Conservation (phyloP, 92 coral and sea anemone genomes). For the Meandrina meandrites region DNA sequence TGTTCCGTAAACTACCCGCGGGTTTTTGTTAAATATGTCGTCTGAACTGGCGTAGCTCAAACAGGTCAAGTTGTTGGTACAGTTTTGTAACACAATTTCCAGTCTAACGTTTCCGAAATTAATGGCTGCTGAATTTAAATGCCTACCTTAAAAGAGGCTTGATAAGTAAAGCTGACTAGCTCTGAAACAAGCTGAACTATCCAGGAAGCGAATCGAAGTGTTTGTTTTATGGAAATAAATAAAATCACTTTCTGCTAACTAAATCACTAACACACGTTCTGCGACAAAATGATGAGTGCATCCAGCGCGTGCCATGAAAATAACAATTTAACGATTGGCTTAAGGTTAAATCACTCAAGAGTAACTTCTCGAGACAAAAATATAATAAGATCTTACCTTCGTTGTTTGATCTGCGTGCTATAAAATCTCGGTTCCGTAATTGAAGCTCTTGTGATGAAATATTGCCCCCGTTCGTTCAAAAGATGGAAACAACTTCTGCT, state of each 20-base stretch:
- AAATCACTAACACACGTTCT: not conserved
- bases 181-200: not conserved
- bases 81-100: not conserved
- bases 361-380: not conserved
- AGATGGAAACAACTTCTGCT: slow-evolving; percentile 1
- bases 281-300: not conserved
- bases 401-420: not conserved
- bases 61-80: not conserved
- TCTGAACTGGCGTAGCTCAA: not conserved
- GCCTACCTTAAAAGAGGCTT: not conserved
- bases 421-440: not conserved
- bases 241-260: not conserved
- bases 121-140: not conserved
- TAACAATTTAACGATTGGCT: slow-evolving; percentile 6
- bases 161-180: not conserved
- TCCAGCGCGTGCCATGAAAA: slow-evolving; percentile 14
- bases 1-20: not conserved
- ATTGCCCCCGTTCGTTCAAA: slow-evolving; percentile 5
- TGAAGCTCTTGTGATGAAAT: not conserved
- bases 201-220: not conserved
- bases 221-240: no score
- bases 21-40: not conserved
- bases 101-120: not conserved
- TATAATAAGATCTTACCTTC: not conserved
- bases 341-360: not conserved